phyloP scores from a whole-genome alignment of 2,113 vertebrate species.

The Urocolius indicus region DNA sequence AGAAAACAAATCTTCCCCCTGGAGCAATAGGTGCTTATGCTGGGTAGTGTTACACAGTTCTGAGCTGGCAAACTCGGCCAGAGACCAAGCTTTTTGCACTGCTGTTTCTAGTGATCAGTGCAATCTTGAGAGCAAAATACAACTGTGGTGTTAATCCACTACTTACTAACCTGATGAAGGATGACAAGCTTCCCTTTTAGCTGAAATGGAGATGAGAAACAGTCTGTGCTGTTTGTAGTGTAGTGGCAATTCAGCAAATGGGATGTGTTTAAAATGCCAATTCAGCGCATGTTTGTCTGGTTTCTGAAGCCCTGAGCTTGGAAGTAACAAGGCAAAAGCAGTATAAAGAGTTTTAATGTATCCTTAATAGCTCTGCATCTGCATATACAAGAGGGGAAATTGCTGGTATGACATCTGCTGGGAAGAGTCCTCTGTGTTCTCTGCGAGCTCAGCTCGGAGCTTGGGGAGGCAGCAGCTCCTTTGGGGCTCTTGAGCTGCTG shows the following conservation, averaged over 20 bases:
- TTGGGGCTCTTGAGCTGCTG: background rate
- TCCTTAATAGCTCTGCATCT: background rate
- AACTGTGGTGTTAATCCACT: background rate
- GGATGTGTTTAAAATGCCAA: background rate
- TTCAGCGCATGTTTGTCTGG: background rate
- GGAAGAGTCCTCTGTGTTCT: background rate
- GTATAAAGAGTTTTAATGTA: background rate
- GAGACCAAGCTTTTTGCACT: background rate
- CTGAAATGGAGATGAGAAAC: background rate
- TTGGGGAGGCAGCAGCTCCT: background rate
- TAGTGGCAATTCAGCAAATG: background rate
- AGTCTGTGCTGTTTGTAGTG: background rate
- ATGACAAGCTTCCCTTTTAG: background rate
- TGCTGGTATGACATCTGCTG: background rate
- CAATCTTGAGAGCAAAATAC: background rate
- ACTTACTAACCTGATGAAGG: background rate
- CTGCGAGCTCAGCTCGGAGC: background rate
- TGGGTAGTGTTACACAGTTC: background rate
- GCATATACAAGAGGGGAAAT: background rate
- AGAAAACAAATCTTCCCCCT: background rate
- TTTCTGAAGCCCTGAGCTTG: background rate
- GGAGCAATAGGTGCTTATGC: background rate
- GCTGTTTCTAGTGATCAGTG: background rate
- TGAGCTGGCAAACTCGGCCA: background rate
- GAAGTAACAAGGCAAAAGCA: background rate